Evolutionary conservation across 2,888 invertebrate species (phyloP).

Genomic region (Panopea generosa): DNA sequence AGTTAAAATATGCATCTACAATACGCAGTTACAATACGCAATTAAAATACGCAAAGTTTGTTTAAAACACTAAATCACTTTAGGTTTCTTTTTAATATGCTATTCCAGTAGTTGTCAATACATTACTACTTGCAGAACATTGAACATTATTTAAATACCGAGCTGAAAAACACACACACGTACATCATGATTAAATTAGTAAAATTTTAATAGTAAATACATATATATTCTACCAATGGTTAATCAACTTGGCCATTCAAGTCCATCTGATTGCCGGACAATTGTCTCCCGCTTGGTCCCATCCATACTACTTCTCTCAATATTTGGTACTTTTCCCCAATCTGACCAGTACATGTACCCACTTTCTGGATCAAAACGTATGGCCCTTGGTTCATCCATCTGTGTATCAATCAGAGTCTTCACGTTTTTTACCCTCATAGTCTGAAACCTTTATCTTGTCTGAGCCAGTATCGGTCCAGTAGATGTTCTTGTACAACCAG

Average conservation of each 20-base stretch:
- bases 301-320: too few relatives aligned
- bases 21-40: too few relatives aligned
- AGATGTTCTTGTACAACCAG: constrained; percentile 99
- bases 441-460: constrained; percentile 95
- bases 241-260: constrained; percentile 97
- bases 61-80: too few relatives aligned
- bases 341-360: constrained; percentile 99
- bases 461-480: constrained; percentile 93
- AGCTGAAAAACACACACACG: neutral
- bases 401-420: constrained; percentile 92
- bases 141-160: too few relatives aligned
- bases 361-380: constrained; percentile 79
- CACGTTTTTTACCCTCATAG: constrained; percentile 94
- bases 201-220: too few relatives aligned
- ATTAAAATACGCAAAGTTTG: too few relatives aligned
- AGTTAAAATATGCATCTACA: too few relatives aligned
- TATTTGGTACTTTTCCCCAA: too few relatives aligned
- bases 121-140: too few relatives aligned
- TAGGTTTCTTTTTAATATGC: too few relatives aligned
- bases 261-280: constrained; percentile 91
- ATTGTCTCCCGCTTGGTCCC: too few relatives aligned
- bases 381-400: constrained; percentile 92
- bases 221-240: constrained; percentile 88
- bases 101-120: too few relatives aligned
- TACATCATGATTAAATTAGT: neutral